Base-by-base conservation (phyloP, 2,113 vertebrate genomes). In the Xenopus laevis region DNA sequence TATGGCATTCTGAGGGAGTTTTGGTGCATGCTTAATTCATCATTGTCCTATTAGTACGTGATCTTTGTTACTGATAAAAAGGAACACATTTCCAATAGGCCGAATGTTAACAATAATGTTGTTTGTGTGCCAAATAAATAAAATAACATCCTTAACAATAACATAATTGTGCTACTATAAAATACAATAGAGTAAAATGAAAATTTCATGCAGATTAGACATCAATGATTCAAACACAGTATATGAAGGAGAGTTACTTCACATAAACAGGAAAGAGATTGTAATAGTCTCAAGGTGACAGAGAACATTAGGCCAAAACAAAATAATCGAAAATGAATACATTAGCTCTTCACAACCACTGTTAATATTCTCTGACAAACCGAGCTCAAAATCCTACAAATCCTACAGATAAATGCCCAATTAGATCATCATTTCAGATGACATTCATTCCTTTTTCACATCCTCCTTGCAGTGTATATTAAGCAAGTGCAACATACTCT, bases 321-420 rank as follows among this genome's bases (percentile, higher is more conserved):
- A 86, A 89, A 86, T 89, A 82, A 85, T 86, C 87, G 86, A 87
- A 88, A 83, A 90, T 87, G 91, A 89, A 91, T 90, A 88, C 85
- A 91, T 89, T 84, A 88, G 83, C 83, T 84, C 86, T 87, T 85
- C 85, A 82, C 84, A 82, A 84, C 84, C 85, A 81, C 86, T 88
- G 87, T 87, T 89, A 87, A 87, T 87, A 85, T 85, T 72, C 77
- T 83, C 86, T 90, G 73, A 45, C 82, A 85, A 82, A 78, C 86
- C 86, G 86, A 69, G 82, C 85, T 86, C 88, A 90, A n/a, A n/a
- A n/a, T n/a, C n/a, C n/a, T n/a, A n/a, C n/a, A n/a, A 82, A 89
- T 91, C 89, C 87, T 89, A 80, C 40, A 13, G 88, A 89, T 91
- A 89, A 91, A 91, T 88, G 89, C 86, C 85, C 88, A 86, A 79